These are phyloP conservation scores for Apodemia duryi DNA, from an alignment of 2,888 invertebrate species.

Conservation along the genomic window DNA sequence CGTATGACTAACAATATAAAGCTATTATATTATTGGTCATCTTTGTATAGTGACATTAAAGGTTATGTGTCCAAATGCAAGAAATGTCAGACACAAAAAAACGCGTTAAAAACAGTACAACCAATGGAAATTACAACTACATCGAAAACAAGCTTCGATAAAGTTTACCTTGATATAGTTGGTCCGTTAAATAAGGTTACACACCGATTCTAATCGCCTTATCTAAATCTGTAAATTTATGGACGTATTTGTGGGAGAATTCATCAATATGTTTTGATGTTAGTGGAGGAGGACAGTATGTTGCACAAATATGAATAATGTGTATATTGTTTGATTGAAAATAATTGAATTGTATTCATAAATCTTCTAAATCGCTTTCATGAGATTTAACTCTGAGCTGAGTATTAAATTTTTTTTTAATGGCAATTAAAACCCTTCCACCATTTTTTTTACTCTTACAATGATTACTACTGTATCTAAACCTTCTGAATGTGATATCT, in stretches of 20 bases:
- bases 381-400: not conserved
- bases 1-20: no score
- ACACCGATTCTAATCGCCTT: not conserved
- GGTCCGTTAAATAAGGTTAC: no score
- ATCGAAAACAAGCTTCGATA: no score
- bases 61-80: no score
- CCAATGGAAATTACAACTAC: no score
- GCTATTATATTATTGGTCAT: no score
- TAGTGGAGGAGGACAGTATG: not conserved
- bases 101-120: no score
- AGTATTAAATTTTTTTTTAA: constrained; percentile 11
- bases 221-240: not conserved
- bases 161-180: no score
- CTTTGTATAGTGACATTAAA: no score
- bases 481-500: not conserved
- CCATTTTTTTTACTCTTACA: not conserved
- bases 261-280: not conserved
- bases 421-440: constrained; percentile 9
- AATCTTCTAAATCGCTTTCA: not conserved
- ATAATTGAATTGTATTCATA: not conserved
- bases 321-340: not conserved
- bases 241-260: not conserved
- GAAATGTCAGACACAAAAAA: no score
- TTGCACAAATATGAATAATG: not conserved
- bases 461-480: not conserved